Conservation (phyloP, 1,140 invertebrate species). For the Coenobita brevimanus region DNA sequence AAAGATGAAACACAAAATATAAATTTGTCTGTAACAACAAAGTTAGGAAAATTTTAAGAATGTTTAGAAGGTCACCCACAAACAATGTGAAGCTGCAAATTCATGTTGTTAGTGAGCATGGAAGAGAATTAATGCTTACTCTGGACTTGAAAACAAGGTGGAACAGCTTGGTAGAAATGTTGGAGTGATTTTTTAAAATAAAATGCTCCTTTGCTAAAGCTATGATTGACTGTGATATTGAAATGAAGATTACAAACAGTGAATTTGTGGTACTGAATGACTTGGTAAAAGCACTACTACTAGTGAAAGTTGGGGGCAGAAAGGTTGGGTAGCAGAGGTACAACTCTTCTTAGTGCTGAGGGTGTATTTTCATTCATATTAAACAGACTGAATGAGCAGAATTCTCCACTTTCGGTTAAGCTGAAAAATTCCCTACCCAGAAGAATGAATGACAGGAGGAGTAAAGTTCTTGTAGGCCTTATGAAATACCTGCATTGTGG, state of each 20-base stretch:
- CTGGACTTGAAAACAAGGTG: constrained; percentile 27
- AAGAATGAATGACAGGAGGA: constrained; percentile 44
- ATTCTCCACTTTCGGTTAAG: too few relatives aligned
- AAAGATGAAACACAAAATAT: constrained; percentile 21
- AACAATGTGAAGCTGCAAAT: constrained; percentile 27
- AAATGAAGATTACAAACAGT: too few relatives aligned
- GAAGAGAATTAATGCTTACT: constrained; percentile 17
- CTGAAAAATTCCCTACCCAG: constrained; percentile 24
- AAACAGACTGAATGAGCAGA: too few relatives aligned
- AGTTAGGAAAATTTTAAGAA: constrained; percentile 19
- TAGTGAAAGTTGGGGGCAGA: constrained; percentile 30
- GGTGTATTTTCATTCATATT: too few relatives aligned
- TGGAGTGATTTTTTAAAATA: constrained; percentile 23
- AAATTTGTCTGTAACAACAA: constrained; percentile 32
- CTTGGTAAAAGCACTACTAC: constrained; percentile 26
- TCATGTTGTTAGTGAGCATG: constrained; percentile 30
- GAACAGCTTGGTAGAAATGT: too few relatives aligned
- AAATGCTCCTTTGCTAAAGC: constrained; percentile 28
- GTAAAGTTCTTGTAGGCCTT: too few relatives aligned
- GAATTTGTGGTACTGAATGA: constrained; percentile 5
- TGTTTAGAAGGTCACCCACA: constrained; percentile 24
- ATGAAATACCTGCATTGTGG: too few relatives aligned
- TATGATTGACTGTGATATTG: too few relatives aligned
- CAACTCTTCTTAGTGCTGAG: too few relatives aligned
- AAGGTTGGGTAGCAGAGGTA: constrained; percentile 36